Percentiles rank a stretch among this genome's conserved stretches.
Conservation (phyloP, 2,113 vertebrate species). For the Spermophilus dauricus region DNA sequence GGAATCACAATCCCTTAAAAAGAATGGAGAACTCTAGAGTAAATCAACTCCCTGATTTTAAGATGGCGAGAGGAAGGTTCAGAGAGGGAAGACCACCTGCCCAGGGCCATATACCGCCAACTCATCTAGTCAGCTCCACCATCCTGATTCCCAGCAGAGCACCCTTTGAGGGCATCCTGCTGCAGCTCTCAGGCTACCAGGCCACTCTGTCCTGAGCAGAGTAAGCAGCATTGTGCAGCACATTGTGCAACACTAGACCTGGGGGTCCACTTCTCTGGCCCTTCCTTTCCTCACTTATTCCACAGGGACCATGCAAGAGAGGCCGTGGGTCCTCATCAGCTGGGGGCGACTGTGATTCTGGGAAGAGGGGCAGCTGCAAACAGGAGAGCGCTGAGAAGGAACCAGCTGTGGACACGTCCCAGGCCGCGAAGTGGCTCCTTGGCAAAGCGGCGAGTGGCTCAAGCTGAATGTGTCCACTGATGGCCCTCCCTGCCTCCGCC, state of each 20-base stretch:
- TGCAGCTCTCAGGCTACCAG: not conserved
- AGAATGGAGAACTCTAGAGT: not conserved
- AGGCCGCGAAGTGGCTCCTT: not conserved
- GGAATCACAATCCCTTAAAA: not conserved
- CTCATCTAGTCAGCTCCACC: not conserved
- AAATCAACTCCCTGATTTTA: not conserved
- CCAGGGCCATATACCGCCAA: not conserved
- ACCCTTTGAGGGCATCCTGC: not conserved
- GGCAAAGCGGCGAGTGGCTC: not conserved
- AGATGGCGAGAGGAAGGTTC: not conserved
- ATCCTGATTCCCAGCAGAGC: not conserved
- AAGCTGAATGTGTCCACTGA: not conserved
- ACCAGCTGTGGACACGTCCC: not conserved
- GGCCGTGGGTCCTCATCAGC: accelerated
- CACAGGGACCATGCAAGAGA: not conserved
- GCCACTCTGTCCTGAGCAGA: not conserved
- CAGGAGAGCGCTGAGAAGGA: not conserved
- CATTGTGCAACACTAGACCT: not conserved
- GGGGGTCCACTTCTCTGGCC: too few species aligned
- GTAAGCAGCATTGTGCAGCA: accelerated
- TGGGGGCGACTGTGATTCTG: not conserved
- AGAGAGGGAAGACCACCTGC: not conserved
- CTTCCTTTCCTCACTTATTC: not conserved
- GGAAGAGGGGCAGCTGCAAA: not conserved
- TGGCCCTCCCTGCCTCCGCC: not conserved